Evolutionary conservation across 1,140 invertebrate genomes (phyloP).

Genomic region (Monochamus saltuarius): DNA sequence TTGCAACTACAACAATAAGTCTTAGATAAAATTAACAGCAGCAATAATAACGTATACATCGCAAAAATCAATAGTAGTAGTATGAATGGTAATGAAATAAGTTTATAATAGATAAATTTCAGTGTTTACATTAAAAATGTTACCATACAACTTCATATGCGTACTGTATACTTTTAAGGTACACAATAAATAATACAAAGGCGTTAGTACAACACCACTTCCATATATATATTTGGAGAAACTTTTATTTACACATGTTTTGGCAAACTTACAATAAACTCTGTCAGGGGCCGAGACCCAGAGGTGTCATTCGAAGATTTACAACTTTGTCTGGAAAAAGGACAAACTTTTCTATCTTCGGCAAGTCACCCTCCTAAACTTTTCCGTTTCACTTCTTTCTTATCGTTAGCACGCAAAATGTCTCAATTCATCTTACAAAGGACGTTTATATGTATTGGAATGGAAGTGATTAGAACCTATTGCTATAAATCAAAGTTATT

Average conservation of each 20-base stretch:
- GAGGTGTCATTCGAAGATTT: constrained; percentile 34
- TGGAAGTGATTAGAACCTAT: no score
- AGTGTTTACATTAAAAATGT: no score
- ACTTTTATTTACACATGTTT: constrained; percentile 31
- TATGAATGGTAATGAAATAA: no score
- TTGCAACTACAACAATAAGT: no score
- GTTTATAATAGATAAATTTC: no score
- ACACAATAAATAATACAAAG: constrained; percentile 21
- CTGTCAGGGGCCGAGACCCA: constrained; percentile 18
- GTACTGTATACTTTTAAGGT: no score
- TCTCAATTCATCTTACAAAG: constrained; percentile 29
- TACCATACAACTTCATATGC: no score
- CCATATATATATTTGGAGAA: constrained; percentile 6
- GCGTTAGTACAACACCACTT: background rate
- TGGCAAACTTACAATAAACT: constrained; percentile 27
- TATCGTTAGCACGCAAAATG: constrained; percentile 28
- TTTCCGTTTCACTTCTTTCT: constrained; percentile 32
- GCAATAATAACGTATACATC: no score
- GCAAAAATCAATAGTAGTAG: no score
- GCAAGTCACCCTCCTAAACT: constrained; percentile 27
- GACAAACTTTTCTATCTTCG: constrained; percentile 32
- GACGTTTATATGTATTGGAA: constrained; percentile 18
- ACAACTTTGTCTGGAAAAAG: constrained; percentile 28
- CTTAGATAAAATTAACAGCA: no score
- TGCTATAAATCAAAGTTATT: no score